Percentiles rank a stretch among this genome's conserved stretches.
Conservation (phyloP, 2,113 vertebrate species). For the Erythrocebus patas region DNA sequence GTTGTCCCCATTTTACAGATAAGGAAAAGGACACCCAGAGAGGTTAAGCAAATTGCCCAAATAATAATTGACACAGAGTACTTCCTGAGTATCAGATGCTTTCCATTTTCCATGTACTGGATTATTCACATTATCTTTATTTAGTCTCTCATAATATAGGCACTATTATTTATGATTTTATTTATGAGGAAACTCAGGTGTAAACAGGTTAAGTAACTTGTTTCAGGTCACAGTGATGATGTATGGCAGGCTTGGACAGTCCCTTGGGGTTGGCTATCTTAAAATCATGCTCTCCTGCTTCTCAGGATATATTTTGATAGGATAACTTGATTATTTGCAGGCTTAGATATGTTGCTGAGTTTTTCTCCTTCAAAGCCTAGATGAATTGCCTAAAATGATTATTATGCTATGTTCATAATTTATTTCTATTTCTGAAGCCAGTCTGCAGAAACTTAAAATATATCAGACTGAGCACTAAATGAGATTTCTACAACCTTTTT, state of each 20-base stretch:
- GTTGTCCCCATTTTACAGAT: not conserved
- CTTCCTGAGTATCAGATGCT: not conserved
- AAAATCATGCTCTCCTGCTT: not conserved
- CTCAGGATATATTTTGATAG: not conserved
- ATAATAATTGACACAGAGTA: not conserved
- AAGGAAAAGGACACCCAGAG: not conserved
- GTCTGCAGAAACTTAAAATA: conserved; percentile 64
- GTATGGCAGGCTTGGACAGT: not conserved
- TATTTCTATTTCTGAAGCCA: conserved; percentile 62
- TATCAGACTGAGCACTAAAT: conserved; percentile 51
- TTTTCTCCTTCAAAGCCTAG: conserved; percentile 4
- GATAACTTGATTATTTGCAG: conserved; percentile 27
- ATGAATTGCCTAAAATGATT: conserved; percentile 53
- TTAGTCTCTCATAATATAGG: not conserved
- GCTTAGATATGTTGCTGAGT: not conserved
- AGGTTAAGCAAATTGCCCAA: not conserved
- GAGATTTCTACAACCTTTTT: conserved; percentile 48
- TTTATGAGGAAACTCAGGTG: not conserved
- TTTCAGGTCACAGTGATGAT: not conserved
- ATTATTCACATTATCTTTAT: not conserved
- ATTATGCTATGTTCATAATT: conserved; percentile 45
- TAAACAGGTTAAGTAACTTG: not conserved
- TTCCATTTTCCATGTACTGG: not conserved
- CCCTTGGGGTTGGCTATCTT: not conserved
- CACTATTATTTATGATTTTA: not conserved